Percentiles rank a stretch among this genome's conserved stretches.
phyloP scores from a whole-genome alignment of 2,113 vertebrate genomes.

The Microtus pennsylvanicus region DNA sequence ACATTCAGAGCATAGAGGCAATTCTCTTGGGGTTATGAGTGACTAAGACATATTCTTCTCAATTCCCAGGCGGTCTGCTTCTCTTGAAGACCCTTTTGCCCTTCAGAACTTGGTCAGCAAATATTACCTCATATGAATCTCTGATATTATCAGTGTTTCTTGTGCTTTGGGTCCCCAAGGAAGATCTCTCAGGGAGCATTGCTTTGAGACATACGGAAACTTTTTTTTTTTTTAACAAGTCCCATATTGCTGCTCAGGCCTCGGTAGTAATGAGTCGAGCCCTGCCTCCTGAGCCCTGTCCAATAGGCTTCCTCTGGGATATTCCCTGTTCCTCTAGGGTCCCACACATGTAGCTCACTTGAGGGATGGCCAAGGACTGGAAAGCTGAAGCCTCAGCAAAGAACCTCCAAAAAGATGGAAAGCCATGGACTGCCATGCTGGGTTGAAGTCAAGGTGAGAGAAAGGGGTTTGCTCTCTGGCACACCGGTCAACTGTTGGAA shows the following conservation, averaged over 20 bases:
- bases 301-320: neutral
- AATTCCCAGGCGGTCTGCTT: neutral
- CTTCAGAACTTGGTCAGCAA: neutral
- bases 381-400: neutral
- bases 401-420: neutral
- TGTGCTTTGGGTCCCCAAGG: neutral
- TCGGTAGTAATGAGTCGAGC: slow-evolving; percentile 6
- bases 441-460: neutral
- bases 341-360: neutral
- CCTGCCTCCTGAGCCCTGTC: neutral
- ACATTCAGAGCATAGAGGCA: neutral
- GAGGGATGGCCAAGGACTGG: neutral
- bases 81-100: neutral
- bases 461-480: neutral
- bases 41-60: neutral
- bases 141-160: neutral
- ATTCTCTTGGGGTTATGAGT: no score
- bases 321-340: neutral
- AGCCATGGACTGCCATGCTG: neutral
- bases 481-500: neutral
- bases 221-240: slow-evolving; percentile 47
- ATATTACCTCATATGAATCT: neutral
- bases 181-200: neutral
- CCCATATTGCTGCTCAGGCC: slow-evolving; percentile 44
- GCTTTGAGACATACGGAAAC: slow-evolving; percentile 56